These are phyloP conservation scores for Dendrolimus kikuchii DNA, from an alignment of 1,140 invertebrate species.

Conservation along the genomic window DNA sequence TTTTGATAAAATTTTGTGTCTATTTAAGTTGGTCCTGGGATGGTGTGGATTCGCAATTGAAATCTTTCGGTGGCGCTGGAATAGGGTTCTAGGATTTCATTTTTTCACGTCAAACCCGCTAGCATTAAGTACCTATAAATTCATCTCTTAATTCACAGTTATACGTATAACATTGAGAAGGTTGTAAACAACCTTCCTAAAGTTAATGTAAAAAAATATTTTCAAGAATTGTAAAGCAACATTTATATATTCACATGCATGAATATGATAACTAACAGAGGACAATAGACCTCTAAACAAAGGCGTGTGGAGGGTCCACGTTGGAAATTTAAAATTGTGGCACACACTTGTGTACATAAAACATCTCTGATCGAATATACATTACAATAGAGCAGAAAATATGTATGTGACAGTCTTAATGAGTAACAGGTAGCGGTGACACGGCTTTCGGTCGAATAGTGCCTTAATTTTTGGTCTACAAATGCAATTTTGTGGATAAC, in stretches of 20 bases:
- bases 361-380: slow-evolving; percentile 64
- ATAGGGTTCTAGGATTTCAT: no score
- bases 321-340: slow-evolving; percentile 39
- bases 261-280: slow-evolving; percentile 19
- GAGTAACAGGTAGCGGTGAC: slow-evolving; percentile 34
- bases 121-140: no score
- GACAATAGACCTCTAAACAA: slow-evolving; percentile 28
- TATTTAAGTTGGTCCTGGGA: no score
- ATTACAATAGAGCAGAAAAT: slow-evolving; percentile 56
- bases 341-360: slow-evolving; percentile 58
- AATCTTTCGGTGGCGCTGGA: no score
- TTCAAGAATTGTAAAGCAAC: not conserved
- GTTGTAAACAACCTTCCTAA: not conserved
- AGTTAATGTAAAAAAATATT: not conserved
- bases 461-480: slow-evolving; percentile 2
- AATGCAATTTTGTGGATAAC: not conserved
- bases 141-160: no score
- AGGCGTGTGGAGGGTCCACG: slow-evolving; percentile 27
- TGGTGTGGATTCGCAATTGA: no score
- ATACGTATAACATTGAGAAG: no score
- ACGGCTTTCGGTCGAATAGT: slow-evolving; percentile 21
- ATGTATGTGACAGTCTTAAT: slow-evolving; percentile 56
- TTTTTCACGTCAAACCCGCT: no score
- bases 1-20: no score
- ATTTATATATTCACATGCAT: not conserved